Evolutionary conservation across 2,888 invertebrate genomes (phyloP), one percentile per base, ranked within the genome.

Genomic region (Amphipyra berbera): DNA sequence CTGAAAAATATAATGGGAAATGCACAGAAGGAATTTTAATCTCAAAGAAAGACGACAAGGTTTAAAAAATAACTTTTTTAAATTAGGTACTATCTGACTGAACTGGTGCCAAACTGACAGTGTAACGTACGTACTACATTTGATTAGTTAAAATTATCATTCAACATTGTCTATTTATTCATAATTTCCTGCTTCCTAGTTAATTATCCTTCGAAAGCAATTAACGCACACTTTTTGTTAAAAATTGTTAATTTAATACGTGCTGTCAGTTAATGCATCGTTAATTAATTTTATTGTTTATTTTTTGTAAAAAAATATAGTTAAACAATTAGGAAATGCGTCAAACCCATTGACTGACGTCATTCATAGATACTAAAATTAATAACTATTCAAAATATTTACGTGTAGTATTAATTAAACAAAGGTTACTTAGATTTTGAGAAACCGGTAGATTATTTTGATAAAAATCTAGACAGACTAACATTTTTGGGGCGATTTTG

Each of bases 201-300:
- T 15, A 38, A 67, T 70, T 47, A 56, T 55, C 42, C 55, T 55
- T 70, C 46, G 47, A 44, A 68, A 52, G 35, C 55, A 38, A 37
- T 41, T 30, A 30, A 27, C 27, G 7, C 21, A 7, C 6, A 57
- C 13, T 45, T 14, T 71, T 52, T 40, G 35, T 35, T 60, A 42
- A 68, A 45, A 38, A 60, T 68, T 61, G 48, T 33, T 41, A 27
- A 45, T 44, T 53, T 12, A 53, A 46, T 54, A n/a, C 30, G 8
- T 37, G 42, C 13, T 15, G 37, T 38, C 44, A 64, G 54, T 61
- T 55, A 58, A 42, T 52, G 8, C 54, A 60, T 74, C 12, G 41
- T 55, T 59, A 46, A 59, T 58, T 52, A n/a, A 45, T 58, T 52
- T 37, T 38, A 61, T 33, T 59, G 9, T 62, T 47, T 12, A 57